Conservation (phyloP, 1,140 invertebrate genomes). For the Stegodyphus dumicola region DNA sequence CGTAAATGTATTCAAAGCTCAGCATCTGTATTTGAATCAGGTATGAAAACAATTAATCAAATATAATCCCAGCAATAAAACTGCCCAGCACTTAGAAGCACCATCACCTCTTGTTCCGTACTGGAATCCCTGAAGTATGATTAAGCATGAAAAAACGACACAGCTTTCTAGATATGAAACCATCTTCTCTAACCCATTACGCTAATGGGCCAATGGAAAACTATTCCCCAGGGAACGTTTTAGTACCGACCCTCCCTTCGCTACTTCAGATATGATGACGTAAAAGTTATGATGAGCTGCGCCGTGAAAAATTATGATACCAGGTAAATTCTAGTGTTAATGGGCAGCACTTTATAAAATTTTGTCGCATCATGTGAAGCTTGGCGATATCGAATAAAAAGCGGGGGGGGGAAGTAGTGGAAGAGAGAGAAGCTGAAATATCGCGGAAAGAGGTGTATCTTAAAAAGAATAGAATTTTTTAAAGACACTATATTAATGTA, state of each 20-base stretch:
- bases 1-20: no score
- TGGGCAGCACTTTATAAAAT: conserved; percentile 10
- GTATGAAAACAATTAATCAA: no score
- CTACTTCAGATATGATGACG: conserved; percentile 1
- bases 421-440: not conserved
- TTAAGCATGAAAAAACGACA: not conserved
- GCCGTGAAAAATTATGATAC: not conserved
- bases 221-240: not conserved
- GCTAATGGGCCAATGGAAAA: not conserved
- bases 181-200: conserved; percentile 6
- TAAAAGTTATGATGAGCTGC: conserved; percentile 3
- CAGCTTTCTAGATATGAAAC: conserved; percentile 7
- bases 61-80: no score
- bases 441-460: not conserved
- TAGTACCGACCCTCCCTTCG: not conserved
- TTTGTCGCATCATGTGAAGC: not conserved
- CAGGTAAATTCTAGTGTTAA: not conserved
- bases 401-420: not conserved
- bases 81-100: no score
- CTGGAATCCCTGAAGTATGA: not conserved
- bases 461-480: not conserved
- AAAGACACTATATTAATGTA: no score
- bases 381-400: not conserved
- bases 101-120: no score
- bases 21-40: no score